Evolutionary conservation across 2,888 invertebrate species (phyloP).

Genomic region (Anthophora plumipes): DNA sequence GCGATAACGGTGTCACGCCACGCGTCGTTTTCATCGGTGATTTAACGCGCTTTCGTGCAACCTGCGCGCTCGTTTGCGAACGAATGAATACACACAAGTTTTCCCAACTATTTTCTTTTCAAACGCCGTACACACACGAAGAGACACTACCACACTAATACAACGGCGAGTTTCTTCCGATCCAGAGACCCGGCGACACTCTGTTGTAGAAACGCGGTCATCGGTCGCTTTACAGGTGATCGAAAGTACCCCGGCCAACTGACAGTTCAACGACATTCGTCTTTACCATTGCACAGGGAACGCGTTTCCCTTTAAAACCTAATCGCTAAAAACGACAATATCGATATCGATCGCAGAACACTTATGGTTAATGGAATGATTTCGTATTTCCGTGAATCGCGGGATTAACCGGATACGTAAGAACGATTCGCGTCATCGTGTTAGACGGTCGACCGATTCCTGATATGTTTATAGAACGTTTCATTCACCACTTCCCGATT

Average conservation of each 20-base stretch:
- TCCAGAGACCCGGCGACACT: constrained; percentile 22
- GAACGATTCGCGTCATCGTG: not conserved
- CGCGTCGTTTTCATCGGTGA: constrained; percentile 30
- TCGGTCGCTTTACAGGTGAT: constrained; percentile 55
- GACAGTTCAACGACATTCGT: constrained; percentile 59
- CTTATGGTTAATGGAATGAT: constrained; percentile 5
- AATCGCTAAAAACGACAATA: not conserved
- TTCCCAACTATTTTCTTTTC: not conserved
- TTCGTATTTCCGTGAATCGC: not conserved
- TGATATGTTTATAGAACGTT: not conserved
- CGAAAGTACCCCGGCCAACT: constrained; percentile 51
- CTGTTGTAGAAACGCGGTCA: constrained; percentile 43
- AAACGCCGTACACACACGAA: not conserved
- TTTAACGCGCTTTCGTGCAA: constrained; percentile 19
- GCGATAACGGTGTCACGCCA: constrained; percentile 67
- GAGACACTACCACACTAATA: not conserved
- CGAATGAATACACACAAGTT: not conserved
- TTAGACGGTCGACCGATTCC: not conserved
- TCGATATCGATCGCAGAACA: constrained; percentile 22
- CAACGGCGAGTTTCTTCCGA: not conserved
- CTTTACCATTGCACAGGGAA: constrained; percentile 33
- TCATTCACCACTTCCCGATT: not conserved
- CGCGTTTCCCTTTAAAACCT: constrained; percentile 15
- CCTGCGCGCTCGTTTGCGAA: not conserved
- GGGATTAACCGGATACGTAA: not conserved